Base-by-base conservation (phyloP, 1,140 invertebrate genomes). In the Platyscapa corneri region DNA sequence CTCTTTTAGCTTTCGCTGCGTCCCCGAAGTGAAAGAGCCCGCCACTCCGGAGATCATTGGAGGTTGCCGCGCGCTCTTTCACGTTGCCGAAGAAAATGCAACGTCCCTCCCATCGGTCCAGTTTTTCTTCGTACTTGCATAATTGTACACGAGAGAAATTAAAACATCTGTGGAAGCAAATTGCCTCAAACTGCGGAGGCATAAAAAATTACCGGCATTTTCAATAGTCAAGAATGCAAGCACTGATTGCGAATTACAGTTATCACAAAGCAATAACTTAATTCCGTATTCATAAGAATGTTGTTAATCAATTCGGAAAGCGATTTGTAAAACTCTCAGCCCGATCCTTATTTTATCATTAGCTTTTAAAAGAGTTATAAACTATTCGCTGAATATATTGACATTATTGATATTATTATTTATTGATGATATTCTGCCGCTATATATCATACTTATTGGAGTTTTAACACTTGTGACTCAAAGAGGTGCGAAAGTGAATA, bases 401-500 rank as follows among this genome's bases (percentile, higher is more conserved):
- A n/a, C 27, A 32, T 42, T 20, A 42, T 74, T 74, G 37, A 37
- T 42, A 74, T 12, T 42, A 74, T 12, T 74, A 42, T 39, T 18
- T 72, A 27, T 74, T 7, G 23, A 27, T 42, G 30, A 20, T 39
- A n/a, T 14, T 3, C 37, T 37, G 6, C 37, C 7, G 7, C 5
- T 5, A n/a, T 74, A 42, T 42, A 74, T 74, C 23, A 74, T 42
- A 42, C 70, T 42, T 74, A 74, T 74, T 27, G 23, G 12, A 74
- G 42, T 27, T 42, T 74, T 42, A 42, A 42, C 70, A 42, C 70
- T 42, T 74, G 37, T 42, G 34, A 32, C 8, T 42, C 10, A 14
- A 74, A 27, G 39, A 42, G 70, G 37, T 42, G 37, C 70, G 70
- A 74, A 42, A 74, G 37, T 74, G 70, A 74, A 74, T 39, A 42